phyloP scores from a whole-genome alignment of 2,797 vertebrate species.

The Takifugu ocellatus region DNA sequence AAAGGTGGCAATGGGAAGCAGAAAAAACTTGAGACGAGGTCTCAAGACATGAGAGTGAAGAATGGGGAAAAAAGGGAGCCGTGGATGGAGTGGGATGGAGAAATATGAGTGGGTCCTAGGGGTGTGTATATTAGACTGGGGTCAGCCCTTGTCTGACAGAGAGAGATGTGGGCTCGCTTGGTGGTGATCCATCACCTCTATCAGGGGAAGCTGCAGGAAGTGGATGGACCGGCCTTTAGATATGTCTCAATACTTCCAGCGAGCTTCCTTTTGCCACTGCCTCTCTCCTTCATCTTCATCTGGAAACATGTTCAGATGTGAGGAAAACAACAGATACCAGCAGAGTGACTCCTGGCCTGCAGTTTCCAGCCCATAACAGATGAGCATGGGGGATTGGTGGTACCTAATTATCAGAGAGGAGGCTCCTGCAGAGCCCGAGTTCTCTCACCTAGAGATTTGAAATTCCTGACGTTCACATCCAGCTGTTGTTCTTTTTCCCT shows the following conservation, averaged over 20 bases:
- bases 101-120: conserved; percentile 72
- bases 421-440: conserved; percentile 30
- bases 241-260: conserved; percentile 65
- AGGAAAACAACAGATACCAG: conserved; percentile 41
- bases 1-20: conserved; percentile 14
- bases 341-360: conserved; percentile 18
- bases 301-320: conserved; percentile 37
- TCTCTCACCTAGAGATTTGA: conserved; percentile 37
- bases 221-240: conserved; percentile 61
- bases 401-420: conserved; percentile 36
- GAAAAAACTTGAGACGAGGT: conserved; percentile 41
- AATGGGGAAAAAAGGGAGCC: conserved; percentile 58
- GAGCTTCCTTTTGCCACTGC: conserved; percentile 36
- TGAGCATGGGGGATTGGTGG: conserved; percentile 27
- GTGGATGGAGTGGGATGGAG: conserved; percentile 63
- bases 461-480: conserved; percentile 66
- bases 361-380: conserved; percentile 22
- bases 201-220: conserved; percentile 64
- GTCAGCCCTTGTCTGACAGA: conserved; percentile 74
- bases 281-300: conserved; percentile 49
- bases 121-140: conserved; percentile 75
- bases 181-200: conserved; percentile 78
- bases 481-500: conserved; percentile 48
- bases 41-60: conserved; percentile 54
- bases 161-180: conserved; percentile 81